Base-by-base conservation (phyloP, 2,888 invertebrate species). In the Dolomedes plantarius region DNA sequence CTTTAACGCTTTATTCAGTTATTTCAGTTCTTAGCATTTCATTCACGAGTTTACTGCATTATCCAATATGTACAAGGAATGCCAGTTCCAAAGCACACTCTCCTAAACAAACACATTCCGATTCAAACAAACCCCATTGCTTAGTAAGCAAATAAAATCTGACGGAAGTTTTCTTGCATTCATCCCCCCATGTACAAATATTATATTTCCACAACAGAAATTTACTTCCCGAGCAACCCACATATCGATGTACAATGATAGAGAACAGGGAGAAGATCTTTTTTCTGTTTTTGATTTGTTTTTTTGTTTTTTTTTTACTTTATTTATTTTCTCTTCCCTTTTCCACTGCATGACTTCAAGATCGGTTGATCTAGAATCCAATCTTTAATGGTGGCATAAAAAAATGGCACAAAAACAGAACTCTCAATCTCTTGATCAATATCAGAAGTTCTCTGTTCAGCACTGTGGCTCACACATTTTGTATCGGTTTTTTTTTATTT, bases 311-410 rank as follows among this genome's bases (percentile, higher is more conserved):
- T 36, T 7, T 36, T 36, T 36, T 36, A 9, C 9, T 36, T 36
- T 36, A n/a, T n/a, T n/a, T n/a, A n/a, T n/a, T n/a, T n/a, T n/a
- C n/a, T n/a, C n/a, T n/a, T n/a, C n/a, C n/a, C 36, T 36, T 36
- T 9, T 36, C 36, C 36, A 36, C 36, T 36, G 46, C 46, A 46
- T 46, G 46, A 46, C 46, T 46, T 27, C 56, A 28, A 39, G 56
- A 56, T 39, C 28, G 31, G 69, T 78, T 71, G 78, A 78, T 78
- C 78, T 69, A 31, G n/a, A 69, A 69, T 62, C 62, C 78, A 78
- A 78, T 78, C 78, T 62, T 32, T 69, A 78, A 69, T 41, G 64
- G 36, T 65, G 75, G 23, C 28, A 23, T 65, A 41, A 50, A 78
- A 62, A 50, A 32, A 62, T 16, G 39, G 7, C 36, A 36, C 36